Evolutionary conservation across 2,888 invertebrate genomes (phyloP), one percentile per base, ranked within the genome.

Genomic region (Buathra laborator): DNA sequence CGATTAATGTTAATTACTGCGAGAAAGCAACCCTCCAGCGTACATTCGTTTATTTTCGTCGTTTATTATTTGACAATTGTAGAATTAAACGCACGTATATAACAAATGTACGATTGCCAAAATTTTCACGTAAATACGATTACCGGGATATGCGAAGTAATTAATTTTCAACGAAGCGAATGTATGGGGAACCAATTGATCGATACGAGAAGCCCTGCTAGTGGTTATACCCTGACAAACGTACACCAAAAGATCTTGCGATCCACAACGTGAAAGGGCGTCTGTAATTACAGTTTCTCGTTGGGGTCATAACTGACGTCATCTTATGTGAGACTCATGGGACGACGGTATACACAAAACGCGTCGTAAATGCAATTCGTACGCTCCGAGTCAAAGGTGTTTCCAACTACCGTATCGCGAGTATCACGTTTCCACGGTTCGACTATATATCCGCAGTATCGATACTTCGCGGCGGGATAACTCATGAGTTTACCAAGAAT

Each of bases 401-500:
- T 14, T 16, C 16, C 7, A 48, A 74, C 48, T 62, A 48, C 14
- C 12, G 32, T 29, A 12, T 37, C 12, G 62, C 24, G 12, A 62
- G 74, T 62, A 29, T 6, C 62, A 32, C 12, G 16, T 32, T 2
- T 62, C 48, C 62, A 64, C 64, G 12, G 37, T 32, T 19, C 14
- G 59, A 64, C 32, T 46, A 74, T 48, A 46, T 32, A 64, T 32
- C 19, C n/a, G 37, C 37, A 48, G 32, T 64, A 74, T 74, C 64
- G 64, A 74, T 48, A 74, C 62, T 46, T 24, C 12, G 59, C 59
- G 12, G 59, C 32, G 24, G 32, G 6, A 14, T 59, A 59, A 59
- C 59, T 59, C 48, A 16, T 37, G 62, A 74, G 62, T 74, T 74
- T 37, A 64, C 46, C 62, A 19, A 2, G 74, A 48, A 64, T 74